These are phyloP conservation scores for Notodonta dromedarius DNA, from an alignment of 2,888 invertebrate species.

Conservation along the genomic window DNA sequence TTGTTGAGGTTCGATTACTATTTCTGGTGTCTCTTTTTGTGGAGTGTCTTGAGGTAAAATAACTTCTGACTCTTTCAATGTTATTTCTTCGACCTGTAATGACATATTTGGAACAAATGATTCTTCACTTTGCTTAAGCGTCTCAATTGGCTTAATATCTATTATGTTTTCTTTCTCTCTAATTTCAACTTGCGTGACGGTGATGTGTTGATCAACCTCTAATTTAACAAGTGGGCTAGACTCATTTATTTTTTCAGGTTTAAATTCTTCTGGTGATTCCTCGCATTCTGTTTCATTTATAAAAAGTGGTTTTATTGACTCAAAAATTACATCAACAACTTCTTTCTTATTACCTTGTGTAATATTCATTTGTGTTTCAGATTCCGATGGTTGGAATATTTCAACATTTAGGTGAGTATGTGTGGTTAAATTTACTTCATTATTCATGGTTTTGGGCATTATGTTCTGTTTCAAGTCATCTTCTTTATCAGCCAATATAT, in stretches of 20 bases:
- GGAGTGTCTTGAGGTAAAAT: constrained; percentile 33
- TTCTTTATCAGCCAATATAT: constrained; percentile 58
- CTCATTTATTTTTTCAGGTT: constrained; percentile 32
- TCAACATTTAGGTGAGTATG: constrained; percentile 58
- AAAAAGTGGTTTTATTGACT: constrained; percentile 50
- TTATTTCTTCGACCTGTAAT: constrained; percentile 55
- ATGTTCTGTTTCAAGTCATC: constrained; percentile 37
- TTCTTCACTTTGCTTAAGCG: constrained; percentile 38
- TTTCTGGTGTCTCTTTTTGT: constrained; percentile 41
- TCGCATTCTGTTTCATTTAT: constrained; percentile 78
- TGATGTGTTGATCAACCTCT: constrained; percentile 70
- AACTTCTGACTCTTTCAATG: constrained; percentile 52
- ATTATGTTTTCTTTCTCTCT: constrained; percentile 72
- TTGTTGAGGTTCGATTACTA: constrained; percentile 54
- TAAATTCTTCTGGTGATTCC: constrained; percentile 61
- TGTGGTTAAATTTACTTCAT: constrained; percentile 47
- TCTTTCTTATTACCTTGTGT: constrained; percentile 34
- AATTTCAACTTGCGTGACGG: constrained; percentile 77
- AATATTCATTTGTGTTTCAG: constrained; percentile 44
- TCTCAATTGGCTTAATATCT: constrained; percentile 27
- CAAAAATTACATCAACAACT: constrained; percentile 44
- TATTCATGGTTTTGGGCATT: constrained; percentile 40
- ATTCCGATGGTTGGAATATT: constrained; percentile 50
- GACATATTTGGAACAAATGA: constrained; percentile 53
- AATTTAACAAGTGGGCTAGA: constrained; percentile 43